Evolutionary conservation across 2,888 invertebrate genomes (phyloP), one percentile per base, ranked within the genome.

Genomic region (Ochropleura leucogaster): DNA sequence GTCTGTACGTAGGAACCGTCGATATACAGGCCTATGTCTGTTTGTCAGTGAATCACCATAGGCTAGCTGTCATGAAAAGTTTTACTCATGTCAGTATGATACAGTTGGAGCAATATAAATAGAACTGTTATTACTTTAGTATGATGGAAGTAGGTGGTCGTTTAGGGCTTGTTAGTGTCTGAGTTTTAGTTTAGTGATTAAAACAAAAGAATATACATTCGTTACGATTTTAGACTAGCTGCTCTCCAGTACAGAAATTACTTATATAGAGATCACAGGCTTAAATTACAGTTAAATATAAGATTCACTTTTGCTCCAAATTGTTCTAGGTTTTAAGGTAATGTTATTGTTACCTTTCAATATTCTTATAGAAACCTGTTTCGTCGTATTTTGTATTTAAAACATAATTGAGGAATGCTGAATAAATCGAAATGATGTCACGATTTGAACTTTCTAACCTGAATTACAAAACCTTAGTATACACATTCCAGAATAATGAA

Each of bases 1-100:
- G n/a, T n/a, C n/a, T n/a, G n/a, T n/a, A n/a, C n/a, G n/a, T n/a
- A n/a, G n/a, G n/a, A n/a, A n/a, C n/a, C n/a, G n/a, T n/a, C n/a
- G n/a, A n/a, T 30, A 30, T 30, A 30, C 30, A 30, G 30, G 30
- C 30, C 30, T 30, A 30, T 30, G 30, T 30, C 30, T 30, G 42
- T 44, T 9, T 47, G 20, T 18, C 8, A 16, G 40, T 44, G 40
- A 12, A 80, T 80, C 18, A 66, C 20, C 18, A 62, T 44, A 80
- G 60, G 47, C 53, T 63, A 16, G 47, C 53, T 63, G n/a, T 49
- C 44, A 55, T 8, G 80, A 44, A 55, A 74, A 65, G 12, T 80
- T 62, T 66, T 16, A 55, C 44, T 16, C 12, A 46, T 44, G 65
- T 80, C 40, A 49, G n/a, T 46, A 60, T 30, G 9, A 20, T 46